Evolutionary conservation across 2,797 vertebrate species (phyloP).

Genomic region (Haliaeetus albicilla): DNA sequence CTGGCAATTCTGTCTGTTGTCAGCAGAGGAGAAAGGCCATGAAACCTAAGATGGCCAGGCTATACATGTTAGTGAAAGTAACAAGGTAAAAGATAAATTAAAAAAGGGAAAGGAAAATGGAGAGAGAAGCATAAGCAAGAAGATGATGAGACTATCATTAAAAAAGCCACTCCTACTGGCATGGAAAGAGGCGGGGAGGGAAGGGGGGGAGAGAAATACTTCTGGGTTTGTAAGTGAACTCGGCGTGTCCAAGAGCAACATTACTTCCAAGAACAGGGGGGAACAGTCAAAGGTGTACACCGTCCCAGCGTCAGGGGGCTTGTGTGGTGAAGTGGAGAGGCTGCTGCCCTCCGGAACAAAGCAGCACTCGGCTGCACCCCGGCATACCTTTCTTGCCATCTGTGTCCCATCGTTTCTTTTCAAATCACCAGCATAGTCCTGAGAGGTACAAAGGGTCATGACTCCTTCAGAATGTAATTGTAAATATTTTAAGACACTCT

Average conservation of each 20-base stretch:
- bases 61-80: background rate
- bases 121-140: background rate
- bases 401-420: background rate
- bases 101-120: background rate
- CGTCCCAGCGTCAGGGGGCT: fast-evolving
- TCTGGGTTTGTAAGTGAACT: background rate
- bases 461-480: background rate
- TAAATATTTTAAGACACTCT: background rate
- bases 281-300: background rate
- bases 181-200: background rate
- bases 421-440: background rate
- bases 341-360: background rate
- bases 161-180: background rate
- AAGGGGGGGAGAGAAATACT: background rate
- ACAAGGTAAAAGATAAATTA: background rate
- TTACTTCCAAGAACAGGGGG: background rate
- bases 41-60: background rate
- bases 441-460: background rate
- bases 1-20: background rate
- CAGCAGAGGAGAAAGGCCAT: background rate
- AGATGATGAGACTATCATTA: background rate
- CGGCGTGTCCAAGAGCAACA: background rate
- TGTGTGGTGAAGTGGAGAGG: background rate
- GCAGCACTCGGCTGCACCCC: background rate
- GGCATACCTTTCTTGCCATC: background rate